phyloP scores from a whole-genome alignment of 2,888 invertebrate species.

The Eledona agricola region DNA sequence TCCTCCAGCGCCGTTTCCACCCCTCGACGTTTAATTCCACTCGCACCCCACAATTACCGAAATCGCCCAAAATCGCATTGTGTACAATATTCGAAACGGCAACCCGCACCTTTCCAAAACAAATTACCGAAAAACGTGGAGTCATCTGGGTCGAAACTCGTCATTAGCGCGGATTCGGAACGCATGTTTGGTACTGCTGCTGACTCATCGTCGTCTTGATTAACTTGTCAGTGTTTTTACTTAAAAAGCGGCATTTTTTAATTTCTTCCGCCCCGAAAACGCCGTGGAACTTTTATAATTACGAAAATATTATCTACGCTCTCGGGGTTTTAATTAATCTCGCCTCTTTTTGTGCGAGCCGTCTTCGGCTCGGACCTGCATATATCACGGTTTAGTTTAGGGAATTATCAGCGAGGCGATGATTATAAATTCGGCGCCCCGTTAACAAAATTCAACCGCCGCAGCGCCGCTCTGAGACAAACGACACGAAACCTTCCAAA shows the following conservation, averaged over 20 bases:
- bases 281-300: slow-evolving; percentile 44
- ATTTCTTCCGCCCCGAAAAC: slow-evolving; percentile 42
- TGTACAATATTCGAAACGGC: slow-evolving; percentile 3
- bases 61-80: slow-evolving; percentile 1
- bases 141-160: slow-evolving; percentile 55
- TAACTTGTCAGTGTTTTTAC: slow-evolving; percentile 63
- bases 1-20: slow-evolving; percentile 7
- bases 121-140: slow-evolving; percentile 49
- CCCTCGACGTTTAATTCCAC: slow-evolving; percentile 5
- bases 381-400: too few relatives aligned
- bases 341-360: slow-evolving; percentile 17
- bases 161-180: slow-evolving; percentile 59
- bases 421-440: too few relatives aligned
- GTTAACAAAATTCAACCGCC: too few relatives aligned
- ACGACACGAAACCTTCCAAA: too few relatives aligned
- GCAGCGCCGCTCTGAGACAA: too few relatives aligned
- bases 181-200: slow-evolving; percentile 59
- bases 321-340: slow-evolving; percentile 48
- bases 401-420: too few relatives aligned
- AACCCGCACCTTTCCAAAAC: slow-evolving; percentile 40
- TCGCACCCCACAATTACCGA: slow-evolving; percentile 6
- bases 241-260: slow-evolving; percentile 57
- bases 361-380: too few relatives aligned
- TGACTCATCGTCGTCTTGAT: slow-evolving; percentile 59
- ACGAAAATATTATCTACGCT: slow-evolving; percentile 52